These are phyloP conservation scores for Hippoglossus hippoglossus DNA, from an alignment of 2,797 vertebrate genomes.

Conservation along the genomic window DNA sequence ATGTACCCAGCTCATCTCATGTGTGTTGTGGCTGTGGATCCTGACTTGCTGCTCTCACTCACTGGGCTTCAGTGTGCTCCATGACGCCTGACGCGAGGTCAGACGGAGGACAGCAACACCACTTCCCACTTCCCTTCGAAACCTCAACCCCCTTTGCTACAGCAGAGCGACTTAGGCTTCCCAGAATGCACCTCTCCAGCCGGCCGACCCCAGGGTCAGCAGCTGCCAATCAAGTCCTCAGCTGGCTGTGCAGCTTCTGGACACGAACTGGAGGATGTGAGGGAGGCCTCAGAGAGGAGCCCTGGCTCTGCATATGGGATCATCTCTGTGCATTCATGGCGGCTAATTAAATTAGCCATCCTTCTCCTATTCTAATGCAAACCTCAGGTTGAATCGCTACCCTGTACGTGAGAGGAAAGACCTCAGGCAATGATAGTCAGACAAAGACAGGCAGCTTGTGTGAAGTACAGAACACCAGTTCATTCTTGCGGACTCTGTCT, in stretches of 20 bases:
- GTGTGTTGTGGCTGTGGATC: conserved; percentile 47
- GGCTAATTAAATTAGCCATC: conserved; percentile 87
- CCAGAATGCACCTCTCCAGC: conserved; percentile 83
- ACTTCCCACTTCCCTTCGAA: conserved; percentile 66
- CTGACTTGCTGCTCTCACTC: conserved; percentile 40
- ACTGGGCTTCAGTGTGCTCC: conserved; percentile 54
- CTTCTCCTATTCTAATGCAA: conserved; percentile 87
- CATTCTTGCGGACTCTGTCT: conserved; percentile 40
- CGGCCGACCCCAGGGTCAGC: conserved; percentile 81
- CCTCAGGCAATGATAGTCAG: conserved; percentile 66
- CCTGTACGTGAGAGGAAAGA: conserved; percentile 79
- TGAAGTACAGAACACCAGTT: conserved; percentile 67
- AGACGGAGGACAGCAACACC: conserved; percentile 79
- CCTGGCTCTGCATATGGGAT: conserved; percentile 81
- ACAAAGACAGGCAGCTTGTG: conserved; percentile 72
- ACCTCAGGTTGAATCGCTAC: conserved; percentile 84
- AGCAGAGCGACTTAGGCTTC: conserved; percentile 62
- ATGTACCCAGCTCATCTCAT: conserved; percentile 24
- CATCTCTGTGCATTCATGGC: conserved; percentile 87
- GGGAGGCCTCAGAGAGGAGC: conserved; percentile 79
- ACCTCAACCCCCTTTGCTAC: conserved; percentile 47
- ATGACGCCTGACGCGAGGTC: conserved; percentile 71
- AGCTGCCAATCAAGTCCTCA: conserved; percentile 84
- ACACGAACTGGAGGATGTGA: conserved; percentile 79
- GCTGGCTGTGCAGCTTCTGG: conserved; percentile 78